Evolutionary conservation across 2,888 invertebrate species (phyloP).

Genomic region (Lomographa bimaculata): DNA sequence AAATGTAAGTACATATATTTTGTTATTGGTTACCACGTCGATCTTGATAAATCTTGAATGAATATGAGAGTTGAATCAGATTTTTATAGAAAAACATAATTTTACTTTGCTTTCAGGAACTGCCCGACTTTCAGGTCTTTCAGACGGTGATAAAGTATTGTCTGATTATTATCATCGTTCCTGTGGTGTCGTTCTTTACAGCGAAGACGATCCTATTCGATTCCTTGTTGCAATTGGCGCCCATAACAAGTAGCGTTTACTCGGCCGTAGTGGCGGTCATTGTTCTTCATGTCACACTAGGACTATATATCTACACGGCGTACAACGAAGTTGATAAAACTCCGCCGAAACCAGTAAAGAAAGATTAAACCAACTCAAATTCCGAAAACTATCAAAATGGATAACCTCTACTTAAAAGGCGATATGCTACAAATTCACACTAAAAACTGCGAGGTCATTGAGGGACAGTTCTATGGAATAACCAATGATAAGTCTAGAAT

Average conservation of each 20-base stretch:
- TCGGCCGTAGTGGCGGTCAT: slow-evolving; percentile 90
- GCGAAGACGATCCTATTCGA: slow-evolving; percentile 88
- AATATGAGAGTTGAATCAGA: too few relatives aligned
- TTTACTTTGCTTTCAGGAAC: slow-evolving; percentile 84
- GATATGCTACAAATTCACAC: slow-evolving; percentile 75
- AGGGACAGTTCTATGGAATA: slow-evolving; percentile 74
- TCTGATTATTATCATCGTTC: slow-evolving; percentile 89
- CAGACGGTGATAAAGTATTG: slow-evolving; percentile 90
- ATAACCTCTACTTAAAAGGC: slow-evolving; percentile 73
- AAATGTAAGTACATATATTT: slow-evolving; percentile 82
- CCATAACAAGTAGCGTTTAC: slow-evolving; percentile 89
- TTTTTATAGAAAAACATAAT: too few relatives aligned
- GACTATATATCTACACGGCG: slow-evolving; percentile 90
- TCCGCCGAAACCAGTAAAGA: slow-evolving; percentile 63
- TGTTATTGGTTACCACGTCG: background rate
- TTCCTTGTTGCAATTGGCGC: slow-evolving; percentile 80
- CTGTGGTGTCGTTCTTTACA: slow-evolving; percentile 89
- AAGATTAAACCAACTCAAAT: slow-evolving; percentile 55
- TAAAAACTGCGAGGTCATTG: slow-evolving; percentile 66
- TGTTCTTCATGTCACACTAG: slow-evolving; percentile 89
- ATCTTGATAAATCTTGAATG: too few relatives aligned
- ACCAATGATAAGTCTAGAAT: slow-evolving; percentile 72
- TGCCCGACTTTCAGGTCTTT: slow-evolving; percentile 88
- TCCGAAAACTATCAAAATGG: slow-evolving; percentile 56
- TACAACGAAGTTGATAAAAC: slow-evolving; percentile 84